phyloP scores from a whole-genome alignment of 2,797 vertebrate species.

The Notolabrus celidotus region DNA sequence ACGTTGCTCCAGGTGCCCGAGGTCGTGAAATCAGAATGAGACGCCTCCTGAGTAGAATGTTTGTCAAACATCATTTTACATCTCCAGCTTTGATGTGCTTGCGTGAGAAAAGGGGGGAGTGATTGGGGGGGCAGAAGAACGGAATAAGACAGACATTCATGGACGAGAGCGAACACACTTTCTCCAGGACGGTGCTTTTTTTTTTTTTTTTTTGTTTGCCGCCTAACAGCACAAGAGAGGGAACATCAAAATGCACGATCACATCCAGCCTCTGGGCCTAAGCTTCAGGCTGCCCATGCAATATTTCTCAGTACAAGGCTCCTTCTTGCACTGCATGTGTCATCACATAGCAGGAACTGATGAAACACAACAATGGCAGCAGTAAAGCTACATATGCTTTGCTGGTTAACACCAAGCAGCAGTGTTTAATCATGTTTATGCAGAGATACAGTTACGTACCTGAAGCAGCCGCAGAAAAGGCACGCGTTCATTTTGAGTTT shows the following conservation, averaged over 20 bases:
- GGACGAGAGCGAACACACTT: slow-evolving; percentile 8
- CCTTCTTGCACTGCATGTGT: slow-evolving; percentile 51
- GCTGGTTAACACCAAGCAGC: slow-evolving; percentile 1
- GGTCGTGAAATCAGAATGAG: slow-evolving; percentile 65
- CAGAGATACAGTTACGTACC: slow-evolving; percentile 24
- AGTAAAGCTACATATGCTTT: slow-evolving; percentile 12
- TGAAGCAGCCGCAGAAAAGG: slow-evolving; percentile 20
- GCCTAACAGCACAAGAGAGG: slow-evolving; percentile 33
- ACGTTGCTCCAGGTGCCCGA: slow-evolving; percentile 38
- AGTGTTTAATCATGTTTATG: slow-evolving; percentile 31
- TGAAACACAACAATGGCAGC: slow-evolving; percentile 33
- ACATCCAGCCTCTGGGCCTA: slow-evolving; percentile 58
- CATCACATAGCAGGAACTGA: slow-evolving; percentile 31
- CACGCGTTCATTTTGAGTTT: slow-evolving; percentile 28
- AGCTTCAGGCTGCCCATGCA: slow-evolving; percentile 63
- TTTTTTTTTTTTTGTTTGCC: slow-evolving; percentile 8
- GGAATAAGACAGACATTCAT: slow-evolving; percentile 11
- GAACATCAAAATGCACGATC: slow-evolving; percentile 65
- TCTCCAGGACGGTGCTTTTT: not conserved
- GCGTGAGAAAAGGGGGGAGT: not conserved
- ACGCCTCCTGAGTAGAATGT: slow-evolving; percentile 55
- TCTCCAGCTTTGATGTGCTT: slow-evolving; percentile 37
- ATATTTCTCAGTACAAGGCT: slow-evolving; percentile 58
- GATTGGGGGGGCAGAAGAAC: slow-evolving; percentile 1
- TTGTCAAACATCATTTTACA: slow-evolving; percentile 70